These are phyloP conservation scores for Spodoptera exigua DNA, from an alignment of 2,888 invertebrate species.

Conservation along the genomic window DNA sequence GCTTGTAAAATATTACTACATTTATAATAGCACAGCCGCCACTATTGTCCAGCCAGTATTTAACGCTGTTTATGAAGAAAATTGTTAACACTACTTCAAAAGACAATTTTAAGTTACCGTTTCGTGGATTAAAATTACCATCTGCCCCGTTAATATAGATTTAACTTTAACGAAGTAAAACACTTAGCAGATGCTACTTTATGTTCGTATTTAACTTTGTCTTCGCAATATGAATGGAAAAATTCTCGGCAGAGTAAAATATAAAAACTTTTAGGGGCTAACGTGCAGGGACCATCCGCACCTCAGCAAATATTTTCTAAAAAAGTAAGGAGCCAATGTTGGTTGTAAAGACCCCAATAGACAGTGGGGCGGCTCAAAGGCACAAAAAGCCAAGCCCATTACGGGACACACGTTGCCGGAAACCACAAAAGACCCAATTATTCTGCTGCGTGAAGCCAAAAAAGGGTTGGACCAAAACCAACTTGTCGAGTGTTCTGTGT, in stretches of 20 bases:
- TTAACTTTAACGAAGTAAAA: conserved; percentile 44
- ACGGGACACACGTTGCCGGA: conserved; percentile 77
- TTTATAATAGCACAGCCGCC: background rate
- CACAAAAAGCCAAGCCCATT: conserved; percentile 79
- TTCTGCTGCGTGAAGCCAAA: conserved; percentile 80
- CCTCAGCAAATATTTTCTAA: conserved; percentile 65
- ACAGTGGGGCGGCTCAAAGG: conserved; percentile 73
- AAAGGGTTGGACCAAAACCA: conserved; percentile 79
- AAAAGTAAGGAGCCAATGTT: conserved; percentile 63
- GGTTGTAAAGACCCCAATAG: conserved; percentile 69
- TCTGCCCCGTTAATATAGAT: conserved; percentile 31
- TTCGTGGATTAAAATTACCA: conserved; percentile 28
- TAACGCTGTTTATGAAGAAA: background rate
- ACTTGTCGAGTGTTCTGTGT: conserved; percentile 73
- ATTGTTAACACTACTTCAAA: conserved; percentile 12
- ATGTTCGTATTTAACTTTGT: conserved; percentile 25
- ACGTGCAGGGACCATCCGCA: conserved; percentile 30
- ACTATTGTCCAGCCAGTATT: background rate
- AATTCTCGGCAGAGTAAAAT: conserved; percentile 43
- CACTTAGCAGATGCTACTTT: conserved; percentile 33
- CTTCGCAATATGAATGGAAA: conserved; percentile 34
- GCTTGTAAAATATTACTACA: conserved; percentile 26
- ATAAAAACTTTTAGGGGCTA: conserved; percentile 36
- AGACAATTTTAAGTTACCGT: conserved; percentile 18
- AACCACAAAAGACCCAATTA: conserved; percentile 86